Evolutionary conservation across 2,888 invertebrate species (phyloP).

Genomic region (Synergus laeviventris): DNA sequence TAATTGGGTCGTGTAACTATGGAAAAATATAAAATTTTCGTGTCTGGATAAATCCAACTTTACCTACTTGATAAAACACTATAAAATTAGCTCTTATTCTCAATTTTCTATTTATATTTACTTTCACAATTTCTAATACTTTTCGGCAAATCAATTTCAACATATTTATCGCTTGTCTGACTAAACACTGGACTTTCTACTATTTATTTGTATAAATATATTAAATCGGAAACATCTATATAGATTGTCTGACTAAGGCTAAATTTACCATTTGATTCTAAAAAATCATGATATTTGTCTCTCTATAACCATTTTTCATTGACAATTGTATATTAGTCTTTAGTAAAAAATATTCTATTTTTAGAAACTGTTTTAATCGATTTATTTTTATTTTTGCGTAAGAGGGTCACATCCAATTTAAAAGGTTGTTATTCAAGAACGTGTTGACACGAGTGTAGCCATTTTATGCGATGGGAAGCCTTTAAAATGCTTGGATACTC

Average conservation of each 20-base stretch:
- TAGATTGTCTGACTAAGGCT: background rate
- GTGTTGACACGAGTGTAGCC: conserved; percentile 29
- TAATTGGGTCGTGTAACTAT: too few species aligned
- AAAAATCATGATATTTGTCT: too few species aligned
- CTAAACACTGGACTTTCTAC: background rate
- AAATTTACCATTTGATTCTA: too few species aligned
- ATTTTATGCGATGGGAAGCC: conserved; percentile 48
- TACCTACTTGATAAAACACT: background rate
- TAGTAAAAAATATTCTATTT: background rate
- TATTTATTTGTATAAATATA: background rate
- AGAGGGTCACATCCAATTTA: background rate
- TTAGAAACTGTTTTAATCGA: background rate
- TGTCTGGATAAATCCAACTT: background rate
- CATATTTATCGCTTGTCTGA: background rate
- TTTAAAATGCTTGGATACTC: conserved; percentile 47
- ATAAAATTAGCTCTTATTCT: too few species aligned
- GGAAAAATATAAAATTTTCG: too few species aligned
- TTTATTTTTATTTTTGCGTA: background rate
- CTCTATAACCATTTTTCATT: too few species aligned
- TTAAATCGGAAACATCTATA: background rate
- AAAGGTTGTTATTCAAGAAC: background rate
- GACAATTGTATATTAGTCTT: too few species aligned
- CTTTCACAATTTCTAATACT: background rate
- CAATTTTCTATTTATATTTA: too few species aligned
- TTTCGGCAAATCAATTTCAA: background rate